Evolutionary conservation across 1,140 invertebrate genomes (phyloP), one percentile per base, ranked within the genome.

Genomic region (Radopholus similis): DNA sequence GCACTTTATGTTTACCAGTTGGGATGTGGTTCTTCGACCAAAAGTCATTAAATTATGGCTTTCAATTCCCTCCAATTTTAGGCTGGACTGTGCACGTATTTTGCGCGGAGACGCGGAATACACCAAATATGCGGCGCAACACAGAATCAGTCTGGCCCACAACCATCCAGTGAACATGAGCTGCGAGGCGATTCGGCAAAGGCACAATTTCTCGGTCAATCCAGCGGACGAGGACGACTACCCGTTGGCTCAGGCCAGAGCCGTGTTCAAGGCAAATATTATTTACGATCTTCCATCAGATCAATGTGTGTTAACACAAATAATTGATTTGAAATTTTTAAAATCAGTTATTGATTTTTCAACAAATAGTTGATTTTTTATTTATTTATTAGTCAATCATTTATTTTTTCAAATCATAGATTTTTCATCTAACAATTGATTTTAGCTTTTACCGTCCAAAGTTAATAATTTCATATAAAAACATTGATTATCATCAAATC

Each of bases 231-330:
- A 75, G 32, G 70, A 32, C n/a, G 38, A 78, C 9, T 73, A 73
- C 49, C 76, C 71, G 21, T 66, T 73, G 8, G 71, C 71, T 30
- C 44, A 74, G 32, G 76, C 71, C 11, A 71, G 76, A 55, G 57
- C 74, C 30, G 70, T 71, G 5, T 71, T 56, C 73, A 71, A 23
- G 34, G 69, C 77, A 66, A 18, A 47, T 30, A 37, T 32, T 9
- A 62, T 65, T 59, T 9, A 9, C 9, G n/a, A 21, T 51, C 18
- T 56, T 55, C 13, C n/a, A 13, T 13, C 53, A 13, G 23, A 40
- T 40, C 21, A 13, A 34, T 34, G 49, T n/a, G n/a, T n/a, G n/a
- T n/a, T n/a, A n/a, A n/a, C n/a, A n/a, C n/a, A n/a, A n/a, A n/a
- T n/a, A n/a, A n/a, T n/a, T n/a, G n/a, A n/a, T n/a, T n/a, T n/a